phyloP scores from a whole-genome alignment of 2,113 vertebrate species.

The Neofelis nebulosa region DNA sequence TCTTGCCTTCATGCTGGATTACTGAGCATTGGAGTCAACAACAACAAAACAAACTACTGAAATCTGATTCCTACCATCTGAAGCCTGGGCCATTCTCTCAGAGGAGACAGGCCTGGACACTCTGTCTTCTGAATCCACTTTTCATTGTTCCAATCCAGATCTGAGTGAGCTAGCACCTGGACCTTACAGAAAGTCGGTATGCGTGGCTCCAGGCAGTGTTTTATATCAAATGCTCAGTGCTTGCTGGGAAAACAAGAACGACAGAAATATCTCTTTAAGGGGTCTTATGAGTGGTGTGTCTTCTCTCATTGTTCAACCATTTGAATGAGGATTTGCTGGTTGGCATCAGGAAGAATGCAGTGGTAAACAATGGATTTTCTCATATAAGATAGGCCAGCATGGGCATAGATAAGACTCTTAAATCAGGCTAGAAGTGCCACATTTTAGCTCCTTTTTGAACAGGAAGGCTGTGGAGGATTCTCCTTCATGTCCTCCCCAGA shows the following conservation, averaged over 20 bases:
- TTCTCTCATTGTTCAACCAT: conserved; percentile 28
- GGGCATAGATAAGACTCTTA: not conserved
- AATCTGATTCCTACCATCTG: not conserved
- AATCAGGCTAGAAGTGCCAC: not conserved
- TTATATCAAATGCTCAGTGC: not conserved
- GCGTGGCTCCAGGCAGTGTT: not conserved
- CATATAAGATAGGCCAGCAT: not conserved
- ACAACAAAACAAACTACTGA: not conserved
- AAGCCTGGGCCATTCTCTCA: not conserved
- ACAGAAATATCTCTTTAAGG: not conserved
- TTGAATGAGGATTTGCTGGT: conserved; percentile 36
- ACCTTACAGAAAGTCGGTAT: not conserved
- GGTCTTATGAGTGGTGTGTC: not conserved
- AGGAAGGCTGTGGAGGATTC: not conserved
- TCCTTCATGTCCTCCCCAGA: not conserved
- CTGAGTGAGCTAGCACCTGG: not conserved
- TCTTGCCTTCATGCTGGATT: not conserved
- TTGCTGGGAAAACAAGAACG: not conserved
- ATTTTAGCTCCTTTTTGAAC: not conserved
- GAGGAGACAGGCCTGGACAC: not conserved
- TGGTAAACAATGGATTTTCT: not conserved
- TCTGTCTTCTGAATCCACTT: not conserved
- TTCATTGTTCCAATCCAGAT: not conserved
- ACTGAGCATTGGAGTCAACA: not conserved
- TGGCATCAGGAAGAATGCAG: not conserved